Percentiles rank a stretch among this genome's conserved stretches.
These are phyloP conservation scores for Hafferia zeledoni DNA, from an alignment of 2,797 vertebrate species.

Conservation along the genomic window DNA sequence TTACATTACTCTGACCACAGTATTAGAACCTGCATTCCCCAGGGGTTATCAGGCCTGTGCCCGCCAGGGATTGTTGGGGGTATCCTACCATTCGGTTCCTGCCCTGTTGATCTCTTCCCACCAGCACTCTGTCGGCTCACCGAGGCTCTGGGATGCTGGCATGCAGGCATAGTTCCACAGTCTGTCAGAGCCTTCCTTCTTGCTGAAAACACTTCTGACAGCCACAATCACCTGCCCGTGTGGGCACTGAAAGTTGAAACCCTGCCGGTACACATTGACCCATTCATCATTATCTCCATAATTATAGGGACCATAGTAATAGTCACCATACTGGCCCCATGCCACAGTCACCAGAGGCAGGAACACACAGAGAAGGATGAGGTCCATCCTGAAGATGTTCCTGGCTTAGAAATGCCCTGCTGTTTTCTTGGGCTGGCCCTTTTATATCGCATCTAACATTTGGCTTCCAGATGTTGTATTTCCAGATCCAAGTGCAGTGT, in stretches of 20 bases:
- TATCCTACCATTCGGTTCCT: constrained; percentile 92
- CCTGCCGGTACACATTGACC: constrained; percentile 90
- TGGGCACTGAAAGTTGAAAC: constrained; percentile 96
- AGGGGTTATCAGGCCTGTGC: not conserved
- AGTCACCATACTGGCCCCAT: constrained; percentile 78
- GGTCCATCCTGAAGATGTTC: constrained; percentile 82
- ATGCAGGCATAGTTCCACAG: constrained; percentile 94
- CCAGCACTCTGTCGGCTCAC: constrained; percentile 94
- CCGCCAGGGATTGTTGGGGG: not conserved
- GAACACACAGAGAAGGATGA: constrained; percentile 73
- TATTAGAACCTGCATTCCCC: not conserved
- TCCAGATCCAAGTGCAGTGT: constrained; percentile 81
- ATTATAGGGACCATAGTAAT: constrained; percentile 73
- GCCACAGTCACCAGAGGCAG: constrained; percentile 77
- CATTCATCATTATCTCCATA: constrained; percentile 83
- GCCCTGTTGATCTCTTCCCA: constrained; percentile 97
- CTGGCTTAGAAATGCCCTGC: constrained; percentile 56
- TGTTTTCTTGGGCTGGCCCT: constrained; percentile 71
- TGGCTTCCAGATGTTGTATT: constrained; percentile 92
- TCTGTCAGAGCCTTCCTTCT: constrained; percentile 89
- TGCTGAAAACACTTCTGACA: constrained; percentile 88
- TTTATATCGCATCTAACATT: constrained; percentile 83
- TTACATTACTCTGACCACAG: not conserved
- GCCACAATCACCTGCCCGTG: constrained; percentile 92
- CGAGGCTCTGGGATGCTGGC: constrained; percentile 85